Base-by-base conservation (phyloP, 2,888 invertebrate species). In the Thecocarcelia acutangulata region DNA sequence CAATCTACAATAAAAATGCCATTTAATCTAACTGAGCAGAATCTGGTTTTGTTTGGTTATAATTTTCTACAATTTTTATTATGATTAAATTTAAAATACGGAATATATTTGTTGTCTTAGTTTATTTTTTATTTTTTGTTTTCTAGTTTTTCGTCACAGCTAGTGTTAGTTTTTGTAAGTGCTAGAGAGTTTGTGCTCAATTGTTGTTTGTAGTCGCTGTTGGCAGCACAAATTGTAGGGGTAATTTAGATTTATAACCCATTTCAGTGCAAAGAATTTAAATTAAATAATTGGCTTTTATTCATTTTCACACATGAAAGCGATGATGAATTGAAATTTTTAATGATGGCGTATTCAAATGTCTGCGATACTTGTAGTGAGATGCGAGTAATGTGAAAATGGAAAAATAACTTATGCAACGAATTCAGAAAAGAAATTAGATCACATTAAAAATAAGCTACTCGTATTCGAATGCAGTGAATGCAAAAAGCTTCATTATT, bases 61-160 rank as follows among this genome's bases (percentile, higher is more conserved):
- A 46, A 61, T 59, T 72, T 72, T 54, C 9, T 28, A 24, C 44
- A 74, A 54, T 50, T 75, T 66, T 74, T 75, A 74, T 80, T 74
- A 69, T 80, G 74, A 80, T 74, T 61, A 74, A 80, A 79, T 69
- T 75, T 56, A 37, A 68, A 74, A 42, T 40, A 24, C 19, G 17
- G 12, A 44, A 15, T n/a, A n/a, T 56, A 54, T 48, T 24, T 56
- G 24, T 11, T 61, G 8, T 9, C 5, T 5, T 33, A 33, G 3
- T 8, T 33, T 33, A 33, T 33, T 24, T 74, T 66, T 63, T 40
- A 11, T 24, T 68, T 28, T n/a, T n/a, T n/a, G n/a, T n/a, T 24
- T 12, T 21, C 19, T 21, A 1, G 1, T 3, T 24, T 42, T 40
- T 50, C 24, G 54, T 48, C 24, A 61, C 15, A 44, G 21, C 19